Percentiles rank a stretch among this genome's conserved stretches.
Evolutionary conservation across 2,113 vertebrate genomes (phyloP).

Genomic region (Anser cygnoides): DNA sequence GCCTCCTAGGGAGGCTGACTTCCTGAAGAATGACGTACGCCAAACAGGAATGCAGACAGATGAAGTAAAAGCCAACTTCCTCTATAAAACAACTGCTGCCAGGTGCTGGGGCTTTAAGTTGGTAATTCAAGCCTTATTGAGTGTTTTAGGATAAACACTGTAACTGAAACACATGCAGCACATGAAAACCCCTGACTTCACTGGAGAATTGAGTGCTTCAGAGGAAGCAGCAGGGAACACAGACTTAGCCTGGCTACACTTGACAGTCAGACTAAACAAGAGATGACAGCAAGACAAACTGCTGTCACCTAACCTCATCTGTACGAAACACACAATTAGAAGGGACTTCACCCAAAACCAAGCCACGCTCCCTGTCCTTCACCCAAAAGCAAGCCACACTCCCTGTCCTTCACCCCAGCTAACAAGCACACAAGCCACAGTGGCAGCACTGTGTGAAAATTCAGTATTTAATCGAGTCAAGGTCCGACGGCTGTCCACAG

Average conservation of each 20-base stretch:
- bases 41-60: background rate
- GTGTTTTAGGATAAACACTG: background rate
- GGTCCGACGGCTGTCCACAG: background rate
- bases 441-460: background rate
- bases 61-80: background rate
- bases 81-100: background rate
- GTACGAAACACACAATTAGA: background rate
- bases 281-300: background rate
- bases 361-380: background rate
- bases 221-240: background rate
- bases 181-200: background rate
- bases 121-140: background rate
- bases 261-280: background rate
- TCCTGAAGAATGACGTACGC: background rate
- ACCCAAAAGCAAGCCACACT: background rate
- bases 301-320: background rate
- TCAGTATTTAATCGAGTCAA: background rate
- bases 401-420: background rate
- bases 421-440: background rate
- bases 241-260: background rate
- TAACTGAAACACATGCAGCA: rapidly evolving
- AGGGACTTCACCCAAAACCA: background rate
- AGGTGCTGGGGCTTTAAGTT: background rate
- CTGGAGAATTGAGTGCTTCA: rapidly evolving
- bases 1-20: background rate